phyloP scores from a whole-genome alignment of 2,888 invertebrate species.

The Coleophora flavipennella region DNA sequence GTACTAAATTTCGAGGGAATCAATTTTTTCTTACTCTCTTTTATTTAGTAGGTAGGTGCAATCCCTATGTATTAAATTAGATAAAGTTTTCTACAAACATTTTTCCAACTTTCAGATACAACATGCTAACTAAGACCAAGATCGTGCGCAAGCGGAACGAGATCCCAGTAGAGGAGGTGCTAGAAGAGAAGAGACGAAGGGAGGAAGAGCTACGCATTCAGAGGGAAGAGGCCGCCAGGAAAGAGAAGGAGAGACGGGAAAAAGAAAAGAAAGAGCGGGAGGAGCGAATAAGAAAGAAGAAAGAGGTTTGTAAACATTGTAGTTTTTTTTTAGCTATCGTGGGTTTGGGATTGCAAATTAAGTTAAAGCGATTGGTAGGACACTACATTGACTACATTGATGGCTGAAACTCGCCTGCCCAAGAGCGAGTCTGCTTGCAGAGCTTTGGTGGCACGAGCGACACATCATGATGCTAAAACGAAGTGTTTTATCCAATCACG shows the following conservation, averaged over 20 bases:
- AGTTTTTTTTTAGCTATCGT: too few relatives aligned
- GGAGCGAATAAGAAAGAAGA: constrained; percentile 53
- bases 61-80: too few relatives aligned
- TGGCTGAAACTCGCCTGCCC: not conserved
- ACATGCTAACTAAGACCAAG: constrained; percentile 59
- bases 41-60: too few relatives aligned
- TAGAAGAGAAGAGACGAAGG: constrained; percentile 50
- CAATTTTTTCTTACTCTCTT: too few relatives aligned
- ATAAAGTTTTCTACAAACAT: too few relatives aligned
- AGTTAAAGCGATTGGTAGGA: too few relatives aligned
- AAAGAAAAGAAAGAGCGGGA: constrained; percentile 41
- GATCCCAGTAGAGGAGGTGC: constrained; percentile 55
- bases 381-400: not conserved
- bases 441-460: too few relatives aligned
- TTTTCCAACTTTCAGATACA: constrained; percentile 35
- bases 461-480: too few relatives aligned
- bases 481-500: too few relatives aligned
- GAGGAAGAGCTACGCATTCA: constrained; percentile 41
- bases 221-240: constrained; percentile 39
- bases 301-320: constrained; percentile 31
- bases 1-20: too few relatives aligned
- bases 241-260: constrained; percentile 35
- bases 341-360: too few relatives aligned
- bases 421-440: too few relatives aligned
- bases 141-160: constrained; percentile 50